phyloP scores from a whole-genome alignment of 2,797 vertebrate genomes.

The Sebastes itinus region DNA sequence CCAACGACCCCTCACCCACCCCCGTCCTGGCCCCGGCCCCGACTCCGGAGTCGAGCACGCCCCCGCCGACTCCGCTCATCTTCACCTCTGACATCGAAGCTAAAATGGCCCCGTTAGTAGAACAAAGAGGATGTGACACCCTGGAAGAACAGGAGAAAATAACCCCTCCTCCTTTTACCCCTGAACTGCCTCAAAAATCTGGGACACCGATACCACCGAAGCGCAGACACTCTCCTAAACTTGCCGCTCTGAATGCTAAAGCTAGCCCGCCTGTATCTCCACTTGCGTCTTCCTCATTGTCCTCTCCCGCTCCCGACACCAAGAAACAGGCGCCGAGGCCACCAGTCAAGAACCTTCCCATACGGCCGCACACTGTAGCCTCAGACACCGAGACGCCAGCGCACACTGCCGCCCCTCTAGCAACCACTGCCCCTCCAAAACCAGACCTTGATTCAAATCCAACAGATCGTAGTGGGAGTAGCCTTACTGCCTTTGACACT shows the following conservation, averaged over 20 bases:
- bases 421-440: conserved; percentile 31
- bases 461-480: not conserved
- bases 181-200: conserved; percentile 63
- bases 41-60: conserved; percentile 64
- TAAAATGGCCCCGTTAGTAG: conserved; percentile 69
- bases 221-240: conserved; percentile 78
- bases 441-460: conserved; percentile 16
- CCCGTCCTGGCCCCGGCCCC: conserved; percentile 74
- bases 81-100: conserved; percentile 59
- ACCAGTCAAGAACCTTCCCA: conserved; percentile 30
- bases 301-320: conserved; percentile 42
- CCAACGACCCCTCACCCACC: conserved; percentile 85
- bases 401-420: conserved; percentile 36
- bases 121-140: conserved; percentile 45
- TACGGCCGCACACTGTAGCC: conserved; percentile 31
- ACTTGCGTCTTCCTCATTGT: conserved; percentile 49
- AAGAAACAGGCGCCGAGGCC: conserved; percentile 64
- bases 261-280: conserved; percentile 72
- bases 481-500: conserved; percentile 36
- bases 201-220: conserved; percentile 76
- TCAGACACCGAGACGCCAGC: conserved; percentile 42
- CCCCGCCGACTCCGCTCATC: conserved; percentile 48
- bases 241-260: conserved; percentile 68
- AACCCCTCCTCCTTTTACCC: conserved; percentile 46
- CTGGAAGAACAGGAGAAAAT: conserved; percentile 47